Base-by-base conservation (phyloP, 53 echinoderm and acorn worm genomes). In the Holothuria scabra region DNA sequence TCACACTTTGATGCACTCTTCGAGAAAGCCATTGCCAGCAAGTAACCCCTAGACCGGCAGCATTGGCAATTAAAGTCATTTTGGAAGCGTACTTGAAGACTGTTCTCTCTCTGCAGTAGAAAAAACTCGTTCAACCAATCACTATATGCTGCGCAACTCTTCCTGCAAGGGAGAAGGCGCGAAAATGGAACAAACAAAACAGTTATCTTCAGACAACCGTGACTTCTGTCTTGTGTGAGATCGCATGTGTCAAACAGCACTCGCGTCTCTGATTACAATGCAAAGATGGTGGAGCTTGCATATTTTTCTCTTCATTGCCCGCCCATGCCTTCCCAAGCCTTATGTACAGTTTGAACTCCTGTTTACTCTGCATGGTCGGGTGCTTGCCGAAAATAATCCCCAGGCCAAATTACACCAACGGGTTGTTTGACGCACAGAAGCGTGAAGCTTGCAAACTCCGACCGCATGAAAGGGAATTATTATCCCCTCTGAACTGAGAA, bases 331-430 rank as follows among this genome's bases (percentile, higher is more conserved):
- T 52, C 52, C 52, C 52, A 72, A 46, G 48, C 72, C 48, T 72
- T 72, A 72, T 72, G 48, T 72, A 48, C 72, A 79, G 56, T 79
- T 79, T 55, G 59, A 79, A 56, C 32, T 59, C 79, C 59, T 59
- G 79, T 79, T 79, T 79, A 79, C 79, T 58, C 79, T 79, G n/a
- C 55, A 79, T 59, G 79, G 58, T 79, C 79, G 57, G 79, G 31
- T 59, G 79, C 56, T 26, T 79, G 59, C 59, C 33, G 58, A 79
- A 79, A 79, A 59, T 59, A 79, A 79, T 79, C 79, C 79, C 59
- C 56, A 57, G 59, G 79, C 79, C 59, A 79, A 79, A 79, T 79
- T 79, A 79, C 79, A 79, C 79, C 79, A 79, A 79, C 79, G 79
- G 79, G 79, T 79, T 79, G 79, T 79, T 55, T 46, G 55, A 72